These are phyloP conservation scores for Muscicapa comitata DNA, from an alignment of 2,797 vertebrate genomes.

Conservation along the genomic window DNA sequence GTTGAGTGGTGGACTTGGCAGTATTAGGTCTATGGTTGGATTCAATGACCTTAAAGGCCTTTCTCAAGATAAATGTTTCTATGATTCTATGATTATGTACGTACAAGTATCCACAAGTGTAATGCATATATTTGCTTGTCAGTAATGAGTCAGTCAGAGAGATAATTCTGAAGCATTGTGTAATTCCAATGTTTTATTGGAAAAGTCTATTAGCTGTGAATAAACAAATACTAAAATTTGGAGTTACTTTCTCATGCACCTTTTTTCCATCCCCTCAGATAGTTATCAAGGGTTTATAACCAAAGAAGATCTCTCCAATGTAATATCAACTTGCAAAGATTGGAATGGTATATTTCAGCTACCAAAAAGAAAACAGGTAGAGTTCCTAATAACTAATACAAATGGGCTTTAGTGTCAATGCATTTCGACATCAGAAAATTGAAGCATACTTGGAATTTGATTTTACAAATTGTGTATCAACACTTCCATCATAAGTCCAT, in stretches of 20 bases:
- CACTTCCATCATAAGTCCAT: background rate
- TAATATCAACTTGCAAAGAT: background rate
- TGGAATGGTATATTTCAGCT: background rate
- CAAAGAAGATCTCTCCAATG: background rate
- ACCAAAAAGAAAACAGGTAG: background rate
- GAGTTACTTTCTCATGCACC: background rate
- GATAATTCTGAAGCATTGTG: background rate
- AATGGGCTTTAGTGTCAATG: background rate
- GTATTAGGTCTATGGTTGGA: background rate
- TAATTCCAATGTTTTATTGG: background rate
- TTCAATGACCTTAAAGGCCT: background rate
- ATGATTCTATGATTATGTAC: background rate
- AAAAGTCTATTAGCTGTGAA: background rate
- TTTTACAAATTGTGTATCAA: background rate
- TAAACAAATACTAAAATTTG: background rate
- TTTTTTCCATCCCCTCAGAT: background rate
- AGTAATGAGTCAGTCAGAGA: background rate
- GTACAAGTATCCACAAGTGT: background rate
- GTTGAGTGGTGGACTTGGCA: background rate
- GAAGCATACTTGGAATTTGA: background rate
- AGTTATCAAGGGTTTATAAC: slow-evolving; percentile 16
- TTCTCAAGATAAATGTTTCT: background rate
- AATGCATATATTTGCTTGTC: background rate
- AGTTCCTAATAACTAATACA: background rate
- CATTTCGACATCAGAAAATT: background rate